Base-by-base conservation (phyloP, 2,797 vertebrate species). In the Parotocinclus haroldoi region DNA sequence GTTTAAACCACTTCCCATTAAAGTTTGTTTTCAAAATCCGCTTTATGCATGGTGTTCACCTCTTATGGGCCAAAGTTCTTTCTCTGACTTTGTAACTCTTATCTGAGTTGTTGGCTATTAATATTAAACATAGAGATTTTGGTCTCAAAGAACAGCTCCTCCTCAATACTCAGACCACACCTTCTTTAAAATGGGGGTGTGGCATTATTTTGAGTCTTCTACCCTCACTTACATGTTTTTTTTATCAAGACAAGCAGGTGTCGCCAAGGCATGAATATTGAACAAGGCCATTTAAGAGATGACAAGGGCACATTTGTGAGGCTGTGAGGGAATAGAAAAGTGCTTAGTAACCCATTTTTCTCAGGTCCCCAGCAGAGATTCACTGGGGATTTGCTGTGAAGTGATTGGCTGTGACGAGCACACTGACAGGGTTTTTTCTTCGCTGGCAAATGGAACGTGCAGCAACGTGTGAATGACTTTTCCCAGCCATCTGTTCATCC, bases 321-420 rank as follows among this genome's bases (percentile, higher is more conserved):
- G 59, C 71, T 75, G 65, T 49, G 52, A 51, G 46, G 73, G 69
- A 79, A 70, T 59, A 74, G 66, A 76, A 64, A 77, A 75, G 67
- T 79, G 77, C 77, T 79, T 79, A 79, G 77, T 79, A 79, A 79
- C 72, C 72, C 77, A 77, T 60, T 79, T 79, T 75, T 76, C 46
- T 19, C 49, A 45, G 48, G 68, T 71, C 73, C 68, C 70, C 68
- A 73, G 61, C 68, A 68, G 68, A 65, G 68, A 44, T 52, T 69
- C 70, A 70, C 73, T 44, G 37, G 77, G 72, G 77, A 75, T 72
- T 70, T 72, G 68, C 38, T 18, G 63, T 19, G 18, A 75, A 72
- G 75, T 77, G 77, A 79, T 78, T 78, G 76, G 73, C 71, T 69
- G 76, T 64, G 66, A 75, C 62, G 73, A 71, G 61, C 45, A 14